Conservation (phyloP, 1,140 invertebrate species). For the Pomacea maculata region DNA sequence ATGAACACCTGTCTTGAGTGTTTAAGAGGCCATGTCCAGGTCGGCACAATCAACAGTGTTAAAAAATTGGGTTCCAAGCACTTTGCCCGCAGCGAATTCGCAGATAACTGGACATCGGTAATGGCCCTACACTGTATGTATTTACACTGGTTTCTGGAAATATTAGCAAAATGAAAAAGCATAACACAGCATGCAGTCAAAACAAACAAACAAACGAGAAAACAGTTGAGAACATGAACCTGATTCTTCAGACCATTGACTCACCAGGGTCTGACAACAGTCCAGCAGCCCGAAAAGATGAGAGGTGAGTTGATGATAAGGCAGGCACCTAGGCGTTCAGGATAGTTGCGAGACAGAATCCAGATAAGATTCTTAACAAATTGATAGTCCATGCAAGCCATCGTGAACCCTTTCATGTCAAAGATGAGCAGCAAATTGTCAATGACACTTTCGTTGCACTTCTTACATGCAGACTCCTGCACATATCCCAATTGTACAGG, state of each 20-base stretch:
- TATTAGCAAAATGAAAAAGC: no score
- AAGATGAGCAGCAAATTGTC: slow-evolving; percentile 82
- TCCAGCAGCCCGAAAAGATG: slow-evolving; percentile 79
- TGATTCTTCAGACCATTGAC: slow-evolving; percentile 18
- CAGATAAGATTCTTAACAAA: slow-evolving; percentile 80
- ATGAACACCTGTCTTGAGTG: no score
- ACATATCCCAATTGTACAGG: slow-evolving; percentile 35
- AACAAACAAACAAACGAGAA: no score
- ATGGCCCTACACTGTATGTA: no score
- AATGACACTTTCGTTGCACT: slow-evolving; percentile 81
- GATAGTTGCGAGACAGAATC: slow-evolving; percentile 78
- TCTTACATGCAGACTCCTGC: slow-evolving; percentile 78
- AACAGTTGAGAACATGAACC: no score
- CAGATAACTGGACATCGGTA: no score
- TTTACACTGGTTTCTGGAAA: no score
- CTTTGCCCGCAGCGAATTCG: no score
- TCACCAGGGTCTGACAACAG: slow-evolving; percentile 77
- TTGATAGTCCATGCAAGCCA: slow-evolving; percentile 81
- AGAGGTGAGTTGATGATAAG: slow-evolving; percentile 77
- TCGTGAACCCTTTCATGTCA: slow-evolving; percentile 77
- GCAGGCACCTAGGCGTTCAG: slow-evolving; percentile 79
- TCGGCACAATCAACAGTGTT: no score
- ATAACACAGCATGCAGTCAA: no score
- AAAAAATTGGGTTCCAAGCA: no score
- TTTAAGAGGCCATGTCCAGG: no score